Evolutionary conservation across 2,888 invertebrate species (phyloP), one percentile per base, ranked within the genome.

Genomic region (Euzetes globulus): DNA sequence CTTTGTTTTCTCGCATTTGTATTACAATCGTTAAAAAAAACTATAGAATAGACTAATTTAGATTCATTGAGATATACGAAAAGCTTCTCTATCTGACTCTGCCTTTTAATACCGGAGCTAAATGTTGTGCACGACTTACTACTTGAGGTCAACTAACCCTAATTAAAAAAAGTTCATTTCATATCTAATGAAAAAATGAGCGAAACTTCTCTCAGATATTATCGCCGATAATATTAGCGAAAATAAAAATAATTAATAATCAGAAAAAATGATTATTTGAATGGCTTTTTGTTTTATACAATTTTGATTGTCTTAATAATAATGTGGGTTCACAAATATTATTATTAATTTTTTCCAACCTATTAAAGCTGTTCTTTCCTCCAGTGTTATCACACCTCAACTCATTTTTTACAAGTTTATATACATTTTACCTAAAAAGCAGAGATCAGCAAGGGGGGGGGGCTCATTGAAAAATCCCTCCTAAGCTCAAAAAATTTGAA

Each of bases 91-190:
- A 7, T n/a, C 50, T 50, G 2, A n/a, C n/a, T n/a, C 50, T 19
- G 6, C 50, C n/a, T n/a, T 5, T 50, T 41, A 50, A n/a, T 50
- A 50, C 50, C 19, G 50, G 19, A 50, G 50, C 50, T 17, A n/a
- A n/a, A 50, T 50, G 17, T 17, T 50, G 17, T 50, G 50, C 50
- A 50, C 50, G 50, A 50, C 50, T 50, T 50, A 50, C 50, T 50
- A 50, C 50, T 19, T 50, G 50, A 50, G 50, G 50, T 50, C 50
- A 50, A 50, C 50, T 50, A 50, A 50, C 50, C 50, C 50, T 50
- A 50, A 50, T 50, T 50, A 50, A 50, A 50, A 50, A 50, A 3
- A 5, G 50, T 19, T 50, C 4, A n/a, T 50, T 47, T 50, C 17
- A 17, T 50, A 41, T 50, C 50, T 5, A 19, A n/a, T 50, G n/a